Evolutionary conservation across 1,140 invertebrate species (phyloP).

Genomic region (Saccostrea glomerata): DNA sequence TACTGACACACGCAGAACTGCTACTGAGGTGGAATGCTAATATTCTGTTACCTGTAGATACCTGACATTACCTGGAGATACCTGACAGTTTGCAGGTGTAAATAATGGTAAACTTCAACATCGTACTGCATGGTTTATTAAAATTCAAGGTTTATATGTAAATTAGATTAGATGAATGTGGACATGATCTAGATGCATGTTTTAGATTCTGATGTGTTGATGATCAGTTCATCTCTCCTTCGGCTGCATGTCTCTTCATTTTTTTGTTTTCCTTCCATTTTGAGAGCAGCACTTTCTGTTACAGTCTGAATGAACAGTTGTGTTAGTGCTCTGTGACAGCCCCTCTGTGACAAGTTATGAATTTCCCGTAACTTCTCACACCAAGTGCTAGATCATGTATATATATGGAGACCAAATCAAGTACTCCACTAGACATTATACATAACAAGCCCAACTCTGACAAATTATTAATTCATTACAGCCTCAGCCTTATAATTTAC

Average conservation of each 20-base stretch:
- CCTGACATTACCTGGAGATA: background rate
- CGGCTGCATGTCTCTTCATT: too few relatives aligned
- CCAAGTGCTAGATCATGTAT: background rate
- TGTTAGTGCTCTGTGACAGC: too few relatives aligned
- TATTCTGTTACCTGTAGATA: background rate
- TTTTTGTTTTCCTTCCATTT: too few relatives aligned
- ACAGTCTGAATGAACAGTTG: background rate
- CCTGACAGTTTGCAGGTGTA: background rate
- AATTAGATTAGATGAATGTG: background rate
- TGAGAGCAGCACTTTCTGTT: background rate
- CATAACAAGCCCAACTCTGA: background rate
- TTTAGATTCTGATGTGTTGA: too few relatives aligned
- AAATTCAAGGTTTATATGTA: slow-evolving; percentile 28
- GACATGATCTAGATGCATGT: too few relatives aligned
- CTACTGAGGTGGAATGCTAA: too few relatives aligned
- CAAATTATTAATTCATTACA: background rate
- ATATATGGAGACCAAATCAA: background rate
- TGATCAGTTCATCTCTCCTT: too few relatives aligned
- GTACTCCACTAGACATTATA: background rate
- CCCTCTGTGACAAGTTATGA: background rate
- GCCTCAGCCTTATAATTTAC: background rate
- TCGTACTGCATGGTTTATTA: background rate
- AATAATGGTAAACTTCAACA: background rate
- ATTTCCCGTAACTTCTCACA: background rate
- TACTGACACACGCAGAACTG: too few relatives aligned